phyloP scores from a whole-genome alignment of 2,113 vertebrate species.

The Todiramphus saurophagus region DNA sequence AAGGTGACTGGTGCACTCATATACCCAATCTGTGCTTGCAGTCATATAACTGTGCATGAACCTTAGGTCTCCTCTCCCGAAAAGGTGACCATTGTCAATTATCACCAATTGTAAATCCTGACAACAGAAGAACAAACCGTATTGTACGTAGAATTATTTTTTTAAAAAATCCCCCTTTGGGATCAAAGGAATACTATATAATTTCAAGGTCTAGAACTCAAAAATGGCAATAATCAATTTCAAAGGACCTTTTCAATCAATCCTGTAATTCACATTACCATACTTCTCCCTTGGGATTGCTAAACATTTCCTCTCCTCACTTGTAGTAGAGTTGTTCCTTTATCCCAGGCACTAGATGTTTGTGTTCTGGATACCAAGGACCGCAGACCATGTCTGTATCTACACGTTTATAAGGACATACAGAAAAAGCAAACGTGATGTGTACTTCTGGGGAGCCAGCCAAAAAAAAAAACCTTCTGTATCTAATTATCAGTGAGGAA shows the following conservation, averaged over 20 bases:
- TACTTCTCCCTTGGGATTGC: not conserved
- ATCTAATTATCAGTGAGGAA: not conserved
- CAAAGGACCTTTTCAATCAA: not conserved
- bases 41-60: not conserved
- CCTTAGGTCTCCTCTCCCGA: not conserved
- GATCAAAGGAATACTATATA: not conserved
- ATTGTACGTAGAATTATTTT: not conserved
- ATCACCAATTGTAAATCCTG: not conserved
- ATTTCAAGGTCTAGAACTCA: not conserved
- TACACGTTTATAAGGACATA: not conserved
- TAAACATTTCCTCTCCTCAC: not conserved
- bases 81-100: not conserved
- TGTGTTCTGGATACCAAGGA: not conserved
- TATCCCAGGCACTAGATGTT: not conserved
- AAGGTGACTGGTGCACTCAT: not conserved
- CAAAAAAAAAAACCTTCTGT: not conserved
- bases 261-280: not conserved
- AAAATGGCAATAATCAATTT: not conserved
- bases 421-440: not conserved
- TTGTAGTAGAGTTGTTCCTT: not conserved
- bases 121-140: not conserved
- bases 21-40: not conserved
- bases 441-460: not conserved
- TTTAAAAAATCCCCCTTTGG: accelerated
- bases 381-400: not conserved